A percentile compares a stretch with the other conserved stretches of the same genome.
phyloP scores from a whole-genome alignment of 2,797 vertebrate species.

The Cebuella pygmaea region DNA sequence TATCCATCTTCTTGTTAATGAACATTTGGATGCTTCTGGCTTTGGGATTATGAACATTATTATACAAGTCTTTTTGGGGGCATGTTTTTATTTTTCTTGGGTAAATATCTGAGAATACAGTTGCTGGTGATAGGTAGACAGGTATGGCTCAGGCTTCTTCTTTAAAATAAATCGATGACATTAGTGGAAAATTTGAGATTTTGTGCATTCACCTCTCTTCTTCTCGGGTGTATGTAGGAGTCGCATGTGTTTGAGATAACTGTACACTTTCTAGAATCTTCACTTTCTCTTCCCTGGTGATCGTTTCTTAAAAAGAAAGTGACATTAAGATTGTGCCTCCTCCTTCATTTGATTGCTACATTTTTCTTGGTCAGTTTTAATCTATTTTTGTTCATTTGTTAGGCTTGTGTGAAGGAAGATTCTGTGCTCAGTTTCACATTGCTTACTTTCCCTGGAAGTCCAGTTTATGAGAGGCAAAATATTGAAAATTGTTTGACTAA shows the following conservation, averaged over 20 bases:
- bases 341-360: not conserved
- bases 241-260: not conserved
- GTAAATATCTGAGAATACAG: not conserved
- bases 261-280: not conserved
- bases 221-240: not conserved
- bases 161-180: not conserved
- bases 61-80: not conserved
- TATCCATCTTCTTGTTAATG: not conserved
- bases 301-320: not conserved
- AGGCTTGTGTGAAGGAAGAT: not conserved
- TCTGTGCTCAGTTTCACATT: conserved; percentile 3
- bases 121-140: not conserved
- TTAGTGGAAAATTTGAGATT: not conserved
- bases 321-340: not conserved
- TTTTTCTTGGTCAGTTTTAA: conserved; percentile 21
- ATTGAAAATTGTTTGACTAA: not conserved
- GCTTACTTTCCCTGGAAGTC: not conserved
- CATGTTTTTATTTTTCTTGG: conserved; percentile 34
- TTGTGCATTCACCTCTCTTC: not conserved
- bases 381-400: not conserved
- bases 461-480: not conserved
- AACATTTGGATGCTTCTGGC: not conserved
- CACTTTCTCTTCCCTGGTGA: not conserved
- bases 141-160: not conserved
- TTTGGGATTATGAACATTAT: not conserved